phyloP scores from a whole-genome alignment of 2,888 invertebrate species.

The Rhamnusium bicolor region DNA sequence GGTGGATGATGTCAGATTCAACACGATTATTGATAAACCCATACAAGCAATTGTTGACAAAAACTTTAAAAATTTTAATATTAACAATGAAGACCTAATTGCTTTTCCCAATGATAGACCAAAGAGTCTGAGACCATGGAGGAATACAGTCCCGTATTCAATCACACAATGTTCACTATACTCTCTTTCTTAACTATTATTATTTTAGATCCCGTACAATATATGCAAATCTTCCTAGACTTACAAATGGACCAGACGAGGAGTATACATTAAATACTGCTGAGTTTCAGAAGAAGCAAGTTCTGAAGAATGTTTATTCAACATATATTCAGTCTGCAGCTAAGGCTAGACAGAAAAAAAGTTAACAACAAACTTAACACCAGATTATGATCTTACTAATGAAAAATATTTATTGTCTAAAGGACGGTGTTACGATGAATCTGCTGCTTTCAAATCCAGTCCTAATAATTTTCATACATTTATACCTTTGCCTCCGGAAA shows the following conservation, averaged over 20 bases:
- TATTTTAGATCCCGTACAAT: slow-evolving; percentile 63
- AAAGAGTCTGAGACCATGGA: slow-evolving; percentile 62
- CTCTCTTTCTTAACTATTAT: not conserved
- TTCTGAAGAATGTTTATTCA: slow-evolving; percentile 48
- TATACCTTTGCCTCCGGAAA: slow-evolving; percentile 67
- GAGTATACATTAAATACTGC: slow-evolving; percentile 53
- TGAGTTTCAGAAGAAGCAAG: slow-evolving; percentile 50
- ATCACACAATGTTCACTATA: not conserved
- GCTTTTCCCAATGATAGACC: slow-evolving; percentile 69
- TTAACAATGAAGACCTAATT: slow-evolving; percentile 56
- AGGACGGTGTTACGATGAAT: not conserved
- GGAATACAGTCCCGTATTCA: slow-evolving; percentile 50
- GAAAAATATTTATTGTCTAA: slow-evolving; percentile 7
- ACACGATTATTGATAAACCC: slow-evolving; percentile 57
- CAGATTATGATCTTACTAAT: slow-evolving; percentile 10
- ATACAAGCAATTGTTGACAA: slow-evolving; percentile 54
- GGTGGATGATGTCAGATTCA: slow-evolving; percentile 62
- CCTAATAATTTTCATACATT: slow-evolving; percentile 34
- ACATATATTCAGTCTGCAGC: slow-evolving; percentile 44
- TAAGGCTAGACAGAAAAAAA: not conserved
- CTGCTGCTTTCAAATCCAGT: not conserved
- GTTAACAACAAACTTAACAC: no score
- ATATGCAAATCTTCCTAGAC: slow-evolving; percentile 61
- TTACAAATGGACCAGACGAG: slow-evolving; percentile 51
- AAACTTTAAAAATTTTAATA: slow-evolving; percentile 44